These are phyloP conservation scores for Hetaerina americana DNA, from an alignment of 1,140 invertebrate genomes.

Conservation along the genomic window DNA sequence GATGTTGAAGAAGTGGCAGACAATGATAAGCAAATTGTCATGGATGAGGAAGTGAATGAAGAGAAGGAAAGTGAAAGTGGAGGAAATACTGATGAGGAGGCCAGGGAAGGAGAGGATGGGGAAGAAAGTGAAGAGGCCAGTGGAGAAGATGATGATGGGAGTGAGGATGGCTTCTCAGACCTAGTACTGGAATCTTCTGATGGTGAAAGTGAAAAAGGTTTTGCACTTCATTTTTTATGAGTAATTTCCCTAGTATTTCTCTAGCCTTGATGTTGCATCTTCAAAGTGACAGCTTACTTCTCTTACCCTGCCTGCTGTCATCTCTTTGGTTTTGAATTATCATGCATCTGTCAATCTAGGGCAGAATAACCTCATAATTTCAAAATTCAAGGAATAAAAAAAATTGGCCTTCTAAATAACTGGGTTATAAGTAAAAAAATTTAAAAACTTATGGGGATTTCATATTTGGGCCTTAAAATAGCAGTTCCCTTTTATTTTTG, in stretches of 20 bases:
- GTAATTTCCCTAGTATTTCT: neutral
- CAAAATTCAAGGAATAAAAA: too few relatives aligned
- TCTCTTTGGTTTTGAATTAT: too few relatives aligned
- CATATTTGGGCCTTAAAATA: too few relatives aligned
- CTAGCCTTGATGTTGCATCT: too few relatives aligned
- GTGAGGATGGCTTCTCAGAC: slow-evolving; percentile 17
- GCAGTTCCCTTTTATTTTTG: too few relatives aligned
- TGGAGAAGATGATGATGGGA: slow-evolving; percentile 24
- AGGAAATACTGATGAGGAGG: slow-evolving; percentile 19
- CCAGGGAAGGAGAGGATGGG: slow-evolving; percentile 25
- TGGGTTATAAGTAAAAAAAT: too few relatives aligned
- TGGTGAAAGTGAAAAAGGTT: slow-evolving; percentile 7
- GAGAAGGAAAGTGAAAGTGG: slow-evolving; percentile 11
- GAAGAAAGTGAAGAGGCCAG: slow-evolving; percentile 21
- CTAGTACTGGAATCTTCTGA: neutral
- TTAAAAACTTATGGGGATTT: too few relatives aligned
- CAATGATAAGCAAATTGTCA: slow-evolving; percentile 10
- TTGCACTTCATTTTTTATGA: neutral
- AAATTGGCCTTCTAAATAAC: too few relatives aligned
- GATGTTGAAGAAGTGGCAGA: slow-evolving; percentile 9
- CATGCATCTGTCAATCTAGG: too few relatives aligned
- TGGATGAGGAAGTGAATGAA: slow-evolving; percentile 9
- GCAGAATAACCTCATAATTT: too few relatives aligned
- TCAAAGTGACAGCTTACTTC: too few relatives aligned
- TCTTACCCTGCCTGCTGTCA: too few relatives aligned